Evolutionary conservation across 2,113 vertebrate genomes (phyloP), one percentile per base, ranked within the genome.

Genomic region (Mesocricetus auratus): DNA sequence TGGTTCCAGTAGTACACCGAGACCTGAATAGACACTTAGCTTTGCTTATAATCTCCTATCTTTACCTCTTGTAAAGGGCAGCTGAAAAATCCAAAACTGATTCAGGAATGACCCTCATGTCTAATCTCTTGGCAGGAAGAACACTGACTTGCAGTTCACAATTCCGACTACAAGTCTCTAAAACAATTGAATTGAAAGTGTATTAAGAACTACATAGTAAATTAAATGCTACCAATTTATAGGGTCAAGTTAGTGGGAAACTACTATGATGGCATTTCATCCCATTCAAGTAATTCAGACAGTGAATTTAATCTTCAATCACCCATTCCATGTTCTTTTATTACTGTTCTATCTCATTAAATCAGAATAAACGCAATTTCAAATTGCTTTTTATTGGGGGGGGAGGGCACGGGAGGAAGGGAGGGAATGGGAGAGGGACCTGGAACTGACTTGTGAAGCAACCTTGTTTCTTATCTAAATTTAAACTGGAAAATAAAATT

Each of bases 221-320:
- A 45, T 9, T 53, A 56, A 56, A 56, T 75, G 69, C 36, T 90
- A 31, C 64, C 85, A 79, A 93, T 75, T 90, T 50, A 86, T 0
- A 95, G n/a, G 50, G 82, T 79, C 47, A 91, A 93, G 39, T 86
- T 75, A 96, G 36, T 94, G 62, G 87, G 66, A 74, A 68, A 68
- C 53, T 82, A 82, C 21, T 69, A 56, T 88, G 78, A 69, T 82
- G 62, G 74, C 58, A 96, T 92, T 96, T 86, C 64, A 85, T 90
- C 50, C 96, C 81, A 96, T 24, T 92, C 31, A 92, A 81, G 81
- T 92, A 94, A 36, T 88, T 91, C 64, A 94, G 60, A 93, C 0
- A 56, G 47, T 13, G 36, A 88, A 96, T 95, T 96, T 91, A 86
- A 97, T 93, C 87, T 96, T 87, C 21, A 53, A 96, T 77, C 93